phyloP scores from a whole-genome alignment of 1,140 invertebrate genomes.

The Fopius arisanus region DNA sequence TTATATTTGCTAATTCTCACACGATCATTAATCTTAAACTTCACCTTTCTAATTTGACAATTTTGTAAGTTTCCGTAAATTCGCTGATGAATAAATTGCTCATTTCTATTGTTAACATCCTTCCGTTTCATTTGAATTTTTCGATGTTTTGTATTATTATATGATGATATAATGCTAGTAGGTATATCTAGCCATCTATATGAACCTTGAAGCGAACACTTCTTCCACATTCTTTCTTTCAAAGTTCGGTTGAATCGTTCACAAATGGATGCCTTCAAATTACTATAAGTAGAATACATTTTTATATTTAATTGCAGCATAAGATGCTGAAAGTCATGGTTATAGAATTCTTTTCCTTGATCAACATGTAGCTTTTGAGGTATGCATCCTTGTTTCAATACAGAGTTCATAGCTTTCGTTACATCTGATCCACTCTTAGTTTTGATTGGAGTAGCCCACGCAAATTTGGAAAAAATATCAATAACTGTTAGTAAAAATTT shows the following conservation, averaged over 20 bases:
- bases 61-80: background rate
- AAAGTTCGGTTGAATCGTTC: too few species aligned
- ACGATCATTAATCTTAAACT: conserved; percentile 18
- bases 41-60: background rate
- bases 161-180: background rate
- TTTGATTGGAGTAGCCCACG: conserved; percentile 40
- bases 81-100: background rate
- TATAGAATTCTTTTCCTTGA: conserved; percentile 23
- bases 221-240: too few species aligned
- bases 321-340: conserved; percentile 8
- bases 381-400: conserved; percentile 20
- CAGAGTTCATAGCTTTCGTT: too few species aligned
- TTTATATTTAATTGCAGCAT: background rate
- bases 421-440: too few species aligned
- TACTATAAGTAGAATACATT: conserved; percentile 21
- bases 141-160: conserved; percentile 21
- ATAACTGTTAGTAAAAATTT: conserved; percentile 24
- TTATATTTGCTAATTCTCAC: conserved; percentile 21
- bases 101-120: background rate
- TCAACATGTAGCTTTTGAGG: conserved; percentile 25
- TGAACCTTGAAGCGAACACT: background rate
- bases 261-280: too few species aligned
- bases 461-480: conserved; percentile 27
- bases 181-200: conserved; percentile 20
- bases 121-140: background rate